Evolutionary conservation across 2,113 vertebrate species (phyloP).

Genomic region (Gymnocephalus cernua): DNA sequence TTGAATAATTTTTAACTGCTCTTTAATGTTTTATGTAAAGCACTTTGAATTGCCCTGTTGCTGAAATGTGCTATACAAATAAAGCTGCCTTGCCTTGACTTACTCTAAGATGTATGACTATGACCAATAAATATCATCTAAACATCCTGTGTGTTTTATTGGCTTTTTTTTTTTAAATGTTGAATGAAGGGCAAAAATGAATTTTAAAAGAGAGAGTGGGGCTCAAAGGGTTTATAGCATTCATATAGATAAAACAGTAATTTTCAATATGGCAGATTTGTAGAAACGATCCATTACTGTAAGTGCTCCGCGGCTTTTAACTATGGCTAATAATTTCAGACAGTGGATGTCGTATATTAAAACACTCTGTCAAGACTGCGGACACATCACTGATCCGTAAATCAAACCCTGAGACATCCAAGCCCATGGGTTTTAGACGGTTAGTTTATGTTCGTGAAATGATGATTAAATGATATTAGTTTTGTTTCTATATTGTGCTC

Average conservation of each 20-base stretch:
- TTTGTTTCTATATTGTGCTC: constrained; percentile 10
- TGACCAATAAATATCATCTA: constrained; percentile 62
- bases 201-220: background rate
- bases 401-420: constrained; percentile 55
- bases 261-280: constrained; percentile 60
- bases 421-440: constrained; percentile 1
- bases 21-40: too few species aligned
- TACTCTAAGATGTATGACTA: background rate
- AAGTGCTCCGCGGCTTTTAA: constrained; percentile 72
- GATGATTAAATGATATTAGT: constrained; percentile 25
- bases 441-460: constrained; percentile 16
- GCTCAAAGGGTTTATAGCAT: constrained; percentile 7
- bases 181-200: constrained; percentile 13
- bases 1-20: too few species aligned
- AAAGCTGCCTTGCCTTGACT: too few species aligned
- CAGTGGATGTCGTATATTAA: constrained; percentile 60
- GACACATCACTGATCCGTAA: constrained; percentile 50
- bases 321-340: constrained; percentile 45
- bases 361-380: constrained; percentile 38
- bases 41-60: too few species aligned
- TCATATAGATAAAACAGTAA: constrained; percentile 32
- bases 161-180: background rate
- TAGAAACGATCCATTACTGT: constrained; percentile 68
- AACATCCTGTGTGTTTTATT: constrained; percentile 54
- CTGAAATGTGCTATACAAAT: too few species aligned